Base-by-base conservation (phyloP, 1,140 invertebrate genomes). In the Achroia grisella region DNA sequence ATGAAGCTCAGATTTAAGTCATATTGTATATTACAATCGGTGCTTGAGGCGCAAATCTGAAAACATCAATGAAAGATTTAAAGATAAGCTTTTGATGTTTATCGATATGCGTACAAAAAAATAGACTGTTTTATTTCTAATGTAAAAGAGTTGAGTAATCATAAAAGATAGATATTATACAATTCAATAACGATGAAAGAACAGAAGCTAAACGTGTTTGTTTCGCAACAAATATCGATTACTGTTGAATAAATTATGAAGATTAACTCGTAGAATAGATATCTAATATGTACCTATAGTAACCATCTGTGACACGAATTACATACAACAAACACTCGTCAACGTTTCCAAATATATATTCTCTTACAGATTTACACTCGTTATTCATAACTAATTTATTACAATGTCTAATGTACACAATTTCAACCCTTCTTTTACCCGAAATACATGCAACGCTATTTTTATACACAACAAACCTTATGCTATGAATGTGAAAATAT, bases 311-410 rank as follows among this genome's bases (percentile, higher is more conserved):
- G 69, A 77, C 67, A 75, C 60, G 66, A 72, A 71, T 77, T 79
- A 78, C 65, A 77, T 78, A 78, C 74, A 80, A 84, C 74, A 81
- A 80, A 77, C 76, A 78, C 72, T 66, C 62, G 44, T 75, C 72
- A 81, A 84, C 77, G 63, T 78, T 80, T 82, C 70, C 76, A 84
- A 84, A 82, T 84, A 84, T 80, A 81, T 81, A 80, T 77, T 80
- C 63, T 82, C 66, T 71, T 82, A 77, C 58, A 60, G 59, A 54
- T 69, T 78, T 80, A 84, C 70, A 77, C 61, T 71, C 72, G 66
- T 59, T 58, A 62, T 59, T 66, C 58, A 63, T 73, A 76, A 76
- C 71, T 83, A 80, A 74, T 78, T 73, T 69, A 80, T 71, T 77
- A 84, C 70, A 78, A 65, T 60, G 62, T 71, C 71, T 78, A 84